A percentile compares a stretch with the other conserved stretches of the same genome.
phyloP scores from a whole-genome alignment of 2,888 invertebrate genomes.

The Julus scandinavius region DNA sequence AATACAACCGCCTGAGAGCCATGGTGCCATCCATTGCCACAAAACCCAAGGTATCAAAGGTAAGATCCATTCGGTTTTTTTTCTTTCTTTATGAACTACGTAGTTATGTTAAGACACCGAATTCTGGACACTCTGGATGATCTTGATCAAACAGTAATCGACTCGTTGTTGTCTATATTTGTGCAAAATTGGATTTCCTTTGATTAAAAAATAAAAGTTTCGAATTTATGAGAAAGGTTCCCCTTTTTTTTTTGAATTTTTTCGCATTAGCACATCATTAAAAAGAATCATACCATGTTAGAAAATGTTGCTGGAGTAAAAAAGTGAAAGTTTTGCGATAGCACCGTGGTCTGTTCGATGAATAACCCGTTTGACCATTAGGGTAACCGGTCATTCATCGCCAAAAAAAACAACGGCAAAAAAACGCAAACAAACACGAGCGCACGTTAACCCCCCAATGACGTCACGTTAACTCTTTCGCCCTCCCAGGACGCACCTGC shows the following conservation, averaged over 20 bases:
- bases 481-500: conserved; percentile 22
- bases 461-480: not conserved
- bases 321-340: not conserved
- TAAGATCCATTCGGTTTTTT: conserved; percentile 57
- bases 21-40: conserved; percentile 67
- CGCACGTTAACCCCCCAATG: not conserved
- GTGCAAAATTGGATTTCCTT: too few relatives aligned
- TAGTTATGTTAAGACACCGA: too few relatives aligned
- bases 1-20: conserved; percentile 65
- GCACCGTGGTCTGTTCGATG: not conserved
- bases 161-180: too few relatives aligned
- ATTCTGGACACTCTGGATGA: too few relatives aligned
- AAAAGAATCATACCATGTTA: too few relatives aligned
- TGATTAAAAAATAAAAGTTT: too few relatives aligned
- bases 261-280: too few relatives aligned
- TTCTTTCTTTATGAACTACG: too few relatives aligned
- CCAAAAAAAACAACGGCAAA: not conserved
- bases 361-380: not conserved
- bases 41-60: conserved; percentile 66
- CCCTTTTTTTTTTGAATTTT: not conserved
- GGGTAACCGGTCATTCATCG: not conserved
- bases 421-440: not conserved
- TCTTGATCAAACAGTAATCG: too few relatives aligned
- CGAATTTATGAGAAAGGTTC: too few relatives aligned
- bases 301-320: not conserved